A percentile compares a stretch with the other conserved stretches of the same genome.
phyloP scores from a whole-genome alignment of 1,140 invertebrate genomes.

The Temnothorax longispinosus region DNA sequence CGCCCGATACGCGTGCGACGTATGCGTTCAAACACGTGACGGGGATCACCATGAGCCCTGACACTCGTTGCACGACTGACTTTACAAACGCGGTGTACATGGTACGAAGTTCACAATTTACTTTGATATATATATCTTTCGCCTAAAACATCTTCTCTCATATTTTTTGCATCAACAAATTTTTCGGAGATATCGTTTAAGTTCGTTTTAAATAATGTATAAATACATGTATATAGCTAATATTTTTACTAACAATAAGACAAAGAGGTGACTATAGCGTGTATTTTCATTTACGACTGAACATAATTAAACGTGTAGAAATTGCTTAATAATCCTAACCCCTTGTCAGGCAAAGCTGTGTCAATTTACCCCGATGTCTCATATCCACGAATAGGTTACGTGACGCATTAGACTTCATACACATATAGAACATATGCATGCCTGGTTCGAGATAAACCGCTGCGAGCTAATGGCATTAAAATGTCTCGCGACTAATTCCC shows the following conservation, averaged over 20 bases:
- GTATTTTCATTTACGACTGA: not conserved
- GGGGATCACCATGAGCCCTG: slow-evolving; percentile 45
- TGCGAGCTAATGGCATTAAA: slow-evolving; percentile 64
- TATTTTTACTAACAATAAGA: not conserved
- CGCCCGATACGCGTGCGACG: slow-evolving; percentile 17
- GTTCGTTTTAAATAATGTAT: not conserved
- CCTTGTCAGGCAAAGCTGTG: slow-evolving; percentile 64
- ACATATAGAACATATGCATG: slow-evolving; percentile 29
- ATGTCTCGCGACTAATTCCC: slow-evolving; percentile 53
- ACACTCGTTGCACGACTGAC: slow-evolving; percentile 40
- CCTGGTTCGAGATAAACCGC: slow-evolving; percentile 63
- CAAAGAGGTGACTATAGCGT: not conserved
- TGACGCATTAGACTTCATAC: slow-evolving; percentile 42
- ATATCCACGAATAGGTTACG: slow-evolving; percentile 36
- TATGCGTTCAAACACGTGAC: slow-evolving; percentile 53
- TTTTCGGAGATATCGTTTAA: not conserved
- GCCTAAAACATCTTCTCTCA: not conserved
- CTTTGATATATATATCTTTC: not conserved
- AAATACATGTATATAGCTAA: not conserved
- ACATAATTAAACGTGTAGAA: slow-evolving; percentile 58
- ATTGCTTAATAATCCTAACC: slow-evolving; percentile 62
- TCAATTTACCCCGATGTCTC: slow-evolving; percentile 71
- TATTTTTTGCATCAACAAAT: not conserved
- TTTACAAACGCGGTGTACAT: slow-evolving; percentile 54
- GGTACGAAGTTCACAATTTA: slow-evolving; percentile 46